Percentiles rank a stretch among this genome's conserved stretches.
These are phyloP conservation scores for Drosophila helvetica DNA, from an alignment of 2,888 invertebrate genomes.

Conservation along the genomic window DNA sequence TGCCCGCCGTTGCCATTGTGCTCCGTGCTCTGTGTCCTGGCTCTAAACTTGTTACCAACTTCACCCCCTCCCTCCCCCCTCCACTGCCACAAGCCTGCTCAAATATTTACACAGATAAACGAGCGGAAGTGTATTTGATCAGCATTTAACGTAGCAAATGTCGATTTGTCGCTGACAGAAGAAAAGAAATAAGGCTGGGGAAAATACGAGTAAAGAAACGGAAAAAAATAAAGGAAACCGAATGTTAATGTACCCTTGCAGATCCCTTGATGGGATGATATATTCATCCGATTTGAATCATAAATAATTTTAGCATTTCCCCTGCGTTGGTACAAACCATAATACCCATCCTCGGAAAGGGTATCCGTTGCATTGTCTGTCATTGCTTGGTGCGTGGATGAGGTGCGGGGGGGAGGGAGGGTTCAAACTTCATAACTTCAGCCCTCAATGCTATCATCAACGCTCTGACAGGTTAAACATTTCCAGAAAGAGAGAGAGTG, in stretches of 20 bases:
- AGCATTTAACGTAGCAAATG: conserved; percentile 70
- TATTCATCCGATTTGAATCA: background rate
- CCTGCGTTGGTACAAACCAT: background rate
- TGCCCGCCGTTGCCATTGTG: conserved; percentile 13
- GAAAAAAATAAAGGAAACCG: background rate
- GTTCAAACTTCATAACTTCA: conserved; percentile 20
- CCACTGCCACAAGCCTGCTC: conserved; percentile 46
- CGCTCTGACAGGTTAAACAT: conserved; percentile 39
- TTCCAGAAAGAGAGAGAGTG: background rate
- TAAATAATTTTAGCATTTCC: background rate
- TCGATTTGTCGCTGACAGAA: conserved; percentile 56
- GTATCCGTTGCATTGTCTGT: background rate
- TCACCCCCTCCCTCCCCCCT: conserved; percentile 20
- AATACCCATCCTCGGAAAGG: background rate
- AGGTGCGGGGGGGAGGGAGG: background rate
- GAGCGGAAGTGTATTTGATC: conserved; percentile 77
- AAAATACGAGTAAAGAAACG: background rate
- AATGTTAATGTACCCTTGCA: background rate
- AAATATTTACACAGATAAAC: conserved; percentile 81
- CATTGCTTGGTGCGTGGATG: too few species aligned
- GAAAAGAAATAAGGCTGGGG: conserved; percentile 4
- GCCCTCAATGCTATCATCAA: conserved; percentile 44
- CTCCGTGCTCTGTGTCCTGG: conserved; percentile 23
- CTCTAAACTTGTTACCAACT: conserved; percentile 62
- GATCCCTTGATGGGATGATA: background rate